Evolutionary conservation across 1,140 invertebrate genomes (phyloP), one percentile per base, ranked within the genome.

Genomic region (Leptoteleia sp.): DNA sequence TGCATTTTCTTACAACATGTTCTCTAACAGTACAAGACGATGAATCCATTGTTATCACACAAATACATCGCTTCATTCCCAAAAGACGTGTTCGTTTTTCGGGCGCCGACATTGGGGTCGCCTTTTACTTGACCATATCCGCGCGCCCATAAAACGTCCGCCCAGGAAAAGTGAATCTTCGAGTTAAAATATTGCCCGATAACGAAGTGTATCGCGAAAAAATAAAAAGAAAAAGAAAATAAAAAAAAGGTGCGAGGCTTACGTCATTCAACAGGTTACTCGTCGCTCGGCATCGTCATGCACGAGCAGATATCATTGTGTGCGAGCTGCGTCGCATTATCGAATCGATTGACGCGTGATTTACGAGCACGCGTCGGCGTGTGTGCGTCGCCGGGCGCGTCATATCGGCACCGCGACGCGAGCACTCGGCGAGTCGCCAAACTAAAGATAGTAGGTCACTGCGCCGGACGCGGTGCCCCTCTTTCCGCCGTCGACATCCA

Each of bases 371-470:
- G 50, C 50, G 64, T 43, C 12, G 27, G 31, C 33, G 55, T 61
- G 55, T 31, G 55, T 62, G 47, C 16, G 29, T 45, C 47, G 55
- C 22, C 42, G 61, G 12, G 38, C 54, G 19, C 33, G 67, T 67
- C 29, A 31, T 40, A 47, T 62, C 68, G 52, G 17, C 48, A 27
- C 9, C 35, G 13, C 33, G 48, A 38, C 17, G n/a, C 11, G 6
- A 47, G 38, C 31, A 19, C n/a, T 48, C 33, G 15, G 4, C 43
- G 50, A 80, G 61, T 80, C 83, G 85, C 48, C 84, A 85, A 83
- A 87, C 76, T 86, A 87, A 84, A 81, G 85, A 88, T 88, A 87
- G 88, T 89, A 86, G 88, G 88, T 88, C 88, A 88, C 76, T 82
- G 82, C 87, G 88, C 86, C 88, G 87, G 88, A 89, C 87, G 87